phyloP scores from a whole-genome alignment of 2,797 vertebrate genomes.

The Discoglossus pictus region DNA sequence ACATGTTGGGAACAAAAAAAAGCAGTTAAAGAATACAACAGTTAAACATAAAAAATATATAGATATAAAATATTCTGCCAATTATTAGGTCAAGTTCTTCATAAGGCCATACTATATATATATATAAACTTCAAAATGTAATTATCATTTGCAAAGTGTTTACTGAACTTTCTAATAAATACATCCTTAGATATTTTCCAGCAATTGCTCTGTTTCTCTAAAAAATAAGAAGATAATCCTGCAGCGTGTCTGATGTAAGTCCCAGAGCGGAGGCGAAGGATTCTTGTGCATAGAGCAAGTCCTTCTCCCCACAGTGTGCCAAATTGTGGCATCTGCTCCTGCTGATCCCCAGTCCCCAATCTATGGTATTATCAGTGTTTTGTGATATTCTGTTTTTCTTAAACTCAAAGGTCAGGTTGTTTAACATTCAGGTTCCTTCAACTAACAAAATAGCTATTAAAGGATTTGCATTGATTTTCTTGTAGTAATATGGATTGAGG shows the following conservation, averaged over 20 bases:
- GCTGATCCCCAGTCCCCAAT: slow-evolving; percentile 54
- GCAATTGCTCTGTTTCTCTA: slow-evolving; percentile 28
- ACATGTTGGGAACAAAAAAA: too few relatives aligned
- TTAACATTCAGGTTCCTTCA: slow-evolving; percentile 38
- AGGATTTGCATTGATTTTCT: slow-evolving; percentile 52
- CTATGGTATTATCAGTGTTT: slow-evolving; percentile 61
- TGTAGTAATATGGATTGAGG: neutral
- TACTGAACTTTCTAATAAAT: slow-evolving; percentile 47
- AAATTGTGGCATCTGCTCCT: slow-evolving; percentile 60
- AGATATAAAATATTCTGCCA: too few relatives aligned
- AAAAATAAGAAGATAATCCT: slow-evolving; percentile 55
- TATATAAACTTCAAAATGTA: too few relatives aligned
- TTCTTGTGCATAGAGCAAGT: slow-evolving; percentile 55
- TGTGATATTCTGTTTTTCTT: slow-evolving; percentile 62
- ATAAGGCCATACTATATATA: too few relatives aligned
- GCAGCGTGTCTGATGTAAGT: slow-evolving; percentile 53
- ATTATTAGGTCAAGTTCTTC: too few relatives aligned
- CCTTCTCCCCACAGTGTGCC: slow-evolving; percentile 53
- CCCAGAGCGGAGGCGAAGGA: slow-evolving; percentile 59
- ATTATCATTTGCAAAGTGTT: neutral
- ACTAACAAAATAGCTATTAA: too few relatives aligned
- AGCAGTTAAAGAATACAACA: too few relatives aligned
- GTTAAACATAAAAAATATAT: too few relatives aligned
- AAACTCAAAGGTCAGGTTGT: slow-evolving; percentile 63
- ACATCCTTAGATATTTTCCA: slow-evolving; percentile 54